phyloP scores from a whole-genome alignment of 2,113 vertebrate species.

The Syrmaticus mikado region DNA sequence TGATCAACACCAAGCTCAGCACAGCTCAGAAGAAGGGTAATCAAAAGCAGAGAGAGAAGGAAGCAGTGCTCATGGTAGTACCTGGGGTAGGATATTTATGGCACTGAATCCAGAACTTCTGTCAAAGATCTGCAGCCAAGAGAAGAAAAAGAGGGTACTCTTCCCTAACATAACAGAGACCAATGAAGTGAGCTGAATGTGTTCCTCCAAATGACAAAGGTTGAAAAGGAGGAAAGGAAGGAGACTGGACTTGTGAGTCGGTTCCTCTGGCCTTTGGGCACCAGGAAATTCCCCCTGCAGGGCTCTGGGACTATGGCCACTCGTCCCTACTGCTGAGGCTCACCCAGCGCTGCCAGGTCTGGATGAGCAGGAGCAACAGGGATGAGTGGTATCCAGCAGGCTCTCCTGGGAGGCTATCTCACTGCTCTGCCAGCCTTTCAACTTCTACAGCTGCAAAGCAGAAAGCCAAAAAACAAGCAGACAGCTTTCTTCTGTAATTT shows the following conservation, averaged over 20 bases:
- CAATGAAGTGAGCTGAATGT: fast-evolving
- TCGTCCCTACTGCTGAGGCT: too few species aligned
- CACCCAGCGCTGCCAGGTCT: background rate
- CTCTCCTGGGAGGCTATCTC: background rate
- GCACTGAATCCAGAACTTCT: background rate
- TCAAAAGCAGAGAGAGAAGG: too few species aligned
- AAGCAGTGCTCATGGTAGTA: too few species aligned
- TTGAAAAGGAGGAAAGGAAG: background rate
- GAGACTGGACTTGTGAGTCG: fast-evolving
- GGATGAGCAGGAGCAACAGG: background rate
- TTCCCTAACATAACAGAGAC: background rate
- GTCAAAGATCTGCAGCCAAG: background rate
- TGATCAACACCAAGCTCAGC: background rate
- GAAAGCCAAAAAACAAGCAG: background rate
- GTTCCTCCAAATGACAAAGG: background rate
- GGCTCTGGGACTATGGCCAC: fast-evolving
- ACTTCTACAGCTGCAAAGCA: background rate
- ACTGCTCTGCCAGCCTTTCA: background rate
- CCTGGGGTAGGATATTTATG: too few species aligned
- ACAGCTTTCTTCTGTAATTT: background rate
- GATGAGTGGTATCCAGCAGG: background rate
- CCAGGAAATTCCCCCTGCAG: background rate
- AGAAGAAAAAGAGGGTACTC: background rate
- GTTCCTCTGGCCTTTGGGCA: background rate
- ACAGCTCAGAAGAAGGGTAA: fast-evolving